A percentile compares a stretch with the other conserved stretches of the same genome.
These are phyloP conservation scores for Pristionchus maxplancki DNA, from an alignment of 2,888 invertebrate genomes.

Conservation along the genomic window DNA sequence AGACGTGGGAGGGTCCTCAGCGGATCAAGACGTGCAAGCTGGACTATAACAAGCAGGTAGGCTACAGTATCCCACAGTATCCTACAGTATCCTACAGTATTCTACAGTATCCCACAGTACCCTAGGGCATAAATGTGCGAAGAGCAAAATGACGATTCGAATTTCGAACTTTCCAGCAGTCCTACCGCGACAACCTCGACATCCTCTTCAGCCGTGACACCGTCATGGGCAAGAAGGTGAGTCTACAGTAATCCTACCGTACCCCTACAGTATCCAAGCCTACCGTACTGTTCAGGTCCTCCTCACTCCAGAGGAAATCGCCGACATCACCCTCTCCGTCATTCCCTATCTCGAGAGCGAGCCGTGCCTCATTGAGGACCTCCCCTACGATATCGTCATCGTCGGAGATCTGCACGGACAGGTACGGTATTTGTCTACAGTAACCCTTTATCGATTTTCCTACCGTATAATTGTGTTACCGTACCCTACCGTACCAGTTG, in stretches of 20 bases:
- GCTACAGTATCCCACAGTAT: too few relatives aligned
- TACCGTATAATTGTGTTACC: too few relatives aligned
- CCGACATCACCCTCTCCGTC: not conserved
- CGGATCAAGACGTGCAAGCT: not conserved
- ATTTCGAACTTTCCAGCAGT: too few relatives aligned
- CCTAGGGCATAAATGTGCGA: too few relatives aligned
- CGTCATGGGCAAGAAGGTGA: not conserved
- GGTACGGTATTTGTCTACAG: too few relatives aligned
- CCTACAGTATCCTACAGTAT: too few relatives aligned
- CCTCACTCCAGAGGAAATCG: not conserved
- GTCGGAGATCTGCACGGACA: slow-evolving; percentile 19
- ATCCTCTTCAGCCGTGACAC: not conserved
- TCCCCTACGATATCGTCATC: not conserved
- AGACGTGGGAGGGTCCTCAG: too few relatives aligned
- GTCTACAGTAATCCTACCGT: too few relatives aligned
- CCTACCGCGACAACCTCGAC: not conserved
- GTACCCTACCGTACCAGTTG: slow-evolving; percentile 5
- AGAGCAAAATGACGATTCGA: too few relatives aligned
- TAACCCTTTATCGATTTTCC: too few relatives aligned
- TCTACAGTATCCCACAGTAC: too few relatives aligned
- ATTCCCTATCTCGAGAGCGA: not conserved
- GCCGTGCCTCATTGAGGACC: not conserved
- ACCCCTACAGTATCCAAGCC: too few relatives aligned
- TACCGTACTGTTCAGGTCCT: not conserved
- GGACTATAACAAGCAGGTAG: not conserved